A percentile compares a stretch with the other conserved stretches of the same genome.
Evolutionary conservation across 2,113 vertebrate species (phyloP).

Genomic region (Thryonomys swinderianus): DNA sequence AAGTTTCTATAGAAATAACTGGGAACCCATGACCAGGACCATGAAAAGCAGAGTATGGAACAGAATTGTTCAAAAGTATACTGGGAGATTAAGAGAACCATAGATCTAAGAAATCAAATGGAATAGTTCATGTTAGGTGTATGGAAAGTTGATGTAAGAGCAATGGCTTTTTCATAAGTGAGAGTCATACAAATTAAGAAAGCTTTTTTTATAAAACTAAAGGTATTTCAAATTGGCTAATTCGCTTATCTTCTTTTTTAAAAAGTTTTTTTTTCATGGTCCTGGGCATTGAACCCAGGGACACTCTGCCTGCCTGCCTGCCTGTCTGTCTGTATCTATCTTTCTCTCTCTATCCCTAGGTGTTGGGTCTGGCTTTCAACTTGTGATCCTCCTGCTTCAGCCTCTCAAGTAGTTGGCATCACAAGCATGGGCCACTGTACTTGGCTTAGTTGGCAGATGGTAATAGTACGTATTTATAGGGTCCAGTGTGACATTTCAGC

Average conservation of each 20-base stretch:
- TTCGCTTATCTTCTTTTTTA: background rate
- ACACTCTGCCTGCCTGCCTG: background rate
- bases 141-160: background rate
- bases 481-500: background rate
- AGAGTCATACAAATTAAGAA: background rate
- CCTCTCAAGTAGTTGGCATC: background rate
- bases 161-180: background rate
- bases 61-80: conserved; percentile 36
- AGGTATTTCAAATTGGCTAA: background rate
- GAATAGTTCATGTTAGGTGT: background rate
- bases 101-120: background rate
- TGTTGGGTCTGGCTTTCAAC: background rate
- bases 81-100: background rate
- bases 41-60: background rate
- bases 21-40: background rate
- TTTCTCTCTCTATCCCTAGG: background rate
- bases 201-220: background rate
- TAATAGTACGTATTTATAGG: background rate
- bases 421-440: background rate
- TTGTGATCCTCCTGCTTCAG: background rate
- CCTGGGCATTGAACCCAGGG: background rate
- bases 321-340: background rate
- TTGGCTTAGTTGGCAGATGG: background rate
- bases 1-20: background rate
- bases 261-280: background rate